phyloP scores from a whole-genome alignment of 2,888 invertebrate genomes.

The Hypselothyrea guttata region DNA sequence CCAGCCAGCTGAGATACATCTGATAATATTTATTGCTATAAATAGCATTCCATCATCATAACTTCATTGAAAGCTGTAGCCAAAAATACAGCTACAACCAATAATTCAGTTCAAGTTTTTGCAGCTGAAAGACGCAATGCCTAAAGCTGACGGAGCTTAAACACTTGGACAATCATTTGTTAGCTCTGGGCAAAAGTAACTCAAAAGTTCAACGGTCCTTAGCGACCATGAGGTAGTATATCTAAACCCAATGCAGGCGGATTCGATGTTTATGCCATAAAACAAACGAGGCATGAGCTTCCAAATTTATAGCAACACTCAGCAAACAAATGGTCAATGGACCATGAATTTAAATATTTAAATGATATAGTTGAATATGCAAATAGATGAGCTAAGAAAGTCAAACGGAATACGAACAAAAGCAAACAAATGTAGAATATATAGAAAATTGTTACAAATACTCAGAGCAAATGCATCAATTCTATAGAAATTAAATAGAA shows the following conservation, averaged over 20 bases:
- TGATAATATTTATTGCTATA: no score
- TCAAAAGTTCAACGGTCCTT: constrained; percentile 11
- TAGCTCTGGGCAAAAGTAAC: background rate
- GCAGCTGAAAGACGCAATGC: no score
- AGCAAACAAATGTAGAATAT: no score
- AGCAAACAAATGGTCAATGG: background rate
- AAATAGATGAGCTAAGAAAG: constrained; percentile 8
- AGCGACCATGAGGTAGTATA: constrained; percentile 5
- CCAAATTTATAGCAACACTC: constrained; percentile 1
- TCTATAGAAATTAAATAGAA: no score
- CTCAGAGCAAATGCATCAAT: no score
- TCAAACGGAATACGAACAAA: constrained; percentile 3
- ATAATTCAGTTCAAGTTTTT: no score
- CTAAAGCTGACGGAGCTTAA: background rate
- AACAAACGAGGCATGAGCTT: constrained; percentile 10
- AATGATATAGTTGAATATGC: background rate
- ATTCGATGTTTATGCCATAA: constrained; percentile 13
- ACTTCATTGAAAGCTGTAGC: no score
- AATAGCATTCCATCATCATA: no score
- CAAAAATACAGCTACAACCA: no score
- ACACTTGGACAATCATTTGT: constrained; percentile 1
- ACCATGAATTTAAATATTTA: constrained; percentile 7
- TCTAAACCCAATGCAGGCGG: background rate
- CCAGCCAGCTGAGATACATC: background rate
- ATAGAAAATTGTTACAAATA: no score